Percentiles rank a stretch among this genome's conserved stretches.
Conservation (phyloP, 1,140 invertebrate genomes). For the Megalonaias nervosa region DNA sequence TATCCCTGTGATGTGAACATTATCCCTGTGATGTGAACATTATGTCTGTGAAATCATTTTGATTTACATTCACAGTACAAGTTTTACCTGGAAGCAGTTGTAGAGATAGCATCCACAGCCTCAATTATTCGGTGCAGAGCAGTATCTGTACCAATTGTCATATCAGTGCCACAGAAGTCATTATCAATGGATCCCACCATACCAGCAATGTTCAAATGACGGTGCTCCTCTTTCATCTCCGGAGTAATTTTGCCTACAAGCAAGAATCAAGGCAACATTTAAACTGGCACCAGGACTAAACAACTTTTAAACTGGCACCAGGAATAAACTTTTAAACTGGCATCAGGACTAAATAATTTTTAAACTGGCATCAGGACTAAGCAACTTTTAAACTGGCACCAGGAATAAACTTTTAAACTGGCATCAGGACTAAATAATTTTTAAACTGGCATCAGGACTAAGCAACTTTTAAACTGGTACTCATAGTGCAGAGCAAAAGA, state of each 20-base stretch:
- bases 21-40: too few species aligned
- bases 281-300: neutral
- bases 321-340: too few species aligned
- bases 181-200: constrained; percentile 99
- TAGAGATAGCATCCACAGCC: constrained; percentile 97
- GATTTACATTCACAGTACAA: too few species aligned
- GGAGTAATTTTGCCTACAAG: constrained; percentile 78
- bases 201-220: constrained; percentile 93
- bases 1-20: too few species aligned
- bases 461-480: too few species aligned
- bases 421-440: too few species aligned
- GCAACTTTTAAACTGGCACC: too few species aligned
- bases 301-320: too few species aligned
- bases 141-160: constrained; percentile 99
- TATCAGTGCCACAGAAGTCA: constrained; percentile 99
- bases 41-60: too few species aligned
- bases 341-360: too few species aligned
- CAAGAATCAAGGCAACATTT: constrained; percentile 5
- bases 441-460: neutral
- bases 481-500: too few species aligned
- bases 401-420: too few species aligned
- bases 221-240: constrained; percentile 84
- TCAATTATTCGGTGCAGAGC: constrained; percentile 99
- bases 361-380: neutral
- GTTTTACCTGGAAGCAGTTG: constrained; percentile 85